A percentile compares a stretch with the other conserved stretches of the same genome.
These are phyloP conservation scores for Seira sanloemensis DNA, from an alignment of 2,888 invertebrate genomes.

Conservation along the genomic window DNA sequence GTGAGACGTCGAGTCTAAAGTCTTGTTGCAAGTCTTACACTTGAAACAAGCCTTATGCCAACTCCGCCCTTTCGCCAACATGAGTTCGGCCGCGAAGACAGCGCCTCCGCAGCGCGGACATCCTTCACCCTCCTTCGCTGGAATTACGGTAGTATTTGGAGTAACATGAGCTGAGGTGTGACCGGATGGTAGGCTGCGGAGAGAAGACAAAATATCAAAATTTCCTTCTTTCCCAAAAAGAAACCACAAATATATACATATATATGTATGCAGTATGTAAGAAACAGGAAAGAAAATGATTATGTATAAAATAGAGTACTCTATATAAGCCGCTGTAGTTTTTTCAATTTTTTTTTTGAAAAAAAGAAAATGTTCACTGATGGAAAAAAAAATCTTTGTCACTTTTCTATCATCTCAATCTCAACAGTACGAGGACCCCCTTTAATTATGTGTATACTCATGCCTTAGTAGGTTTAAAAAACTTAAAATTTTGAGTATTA, in stretches of 20 bases:
- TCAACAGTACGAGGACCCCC: slow-evolving; percentile 59
- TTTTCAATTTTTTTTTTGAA: too few species aligned
- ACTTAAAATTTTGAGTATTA: background rate
- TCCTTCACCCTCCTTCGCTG: slow-evolving; percentile 75
- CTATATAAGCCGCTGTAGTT: background rate
- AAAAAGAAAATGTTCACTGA: too few species aligned
- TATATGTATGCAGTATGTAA: too few species aligned
- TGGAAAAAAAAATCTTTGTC: too few species aligned
- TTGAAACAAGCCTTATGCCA: slow-evolving; percentile 97
- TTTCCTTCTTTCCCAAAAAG: too few species aligned
- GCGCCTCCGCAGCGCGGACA: slow-evolving; percentile 92
- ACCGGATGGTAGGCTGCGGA: background rate
- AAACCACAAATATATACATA: too few species aligned
- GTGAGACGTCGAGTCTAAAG: slow-evolving; percentile 92
- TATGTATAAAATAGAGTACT: too few species aligned
- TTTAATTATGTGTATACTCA: background rate
- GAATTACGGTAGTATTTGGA: slow-evolving; percentile 63
- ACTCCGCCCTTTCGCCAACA: slow-evolving; percentile 89
- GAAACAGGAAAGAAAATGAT: too few species aligned
- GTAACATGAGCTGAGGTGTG: slow-evolving; percentile 49
- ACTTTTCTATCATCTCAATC: too few species aligned
- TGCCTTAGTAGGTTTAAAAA: slow-evolving; percentile 42
- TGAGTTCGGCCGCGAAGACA: slow-evolving; percentile 94
- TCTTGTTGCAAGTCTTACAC: slow-evolving; percentile 90
- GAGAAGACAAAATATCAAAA: too few species aligned